Conservation (phyloP, 2,797 vertebrate genomes). For the Apogon talboti region DNA sequence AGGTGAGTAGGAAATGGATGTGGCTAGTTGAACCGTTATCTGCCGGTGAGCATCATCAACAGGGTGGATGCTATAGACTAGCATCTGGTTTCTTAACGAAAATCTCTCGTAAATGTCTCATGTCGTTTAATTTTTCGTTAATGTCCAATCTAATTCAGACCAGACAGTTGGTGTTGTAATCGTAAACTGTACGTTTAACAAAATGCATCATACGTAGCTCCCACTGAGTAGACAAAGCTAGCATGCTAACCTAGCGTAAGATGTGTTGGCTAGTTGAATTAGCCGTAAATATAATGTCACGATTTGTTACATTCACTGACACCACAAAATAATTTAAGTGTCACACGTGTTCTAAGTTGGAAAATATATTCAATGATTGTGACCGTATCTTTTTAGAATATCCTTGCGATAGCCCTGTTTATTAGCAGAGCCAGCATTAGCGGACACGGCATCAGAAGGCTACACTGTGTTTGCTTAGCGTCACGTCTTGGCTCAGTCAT, state of each 20-base stretch:
- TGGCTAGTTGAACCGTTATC: conserved; percentile 61
- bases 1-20: conserved; percentile 75
- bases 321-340: neutral
- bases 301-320: neutral
- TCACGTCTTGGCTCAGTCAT: conserved; percentile 10
- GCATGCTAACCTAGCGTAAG: conserved; percentile 31
- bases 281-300: neutral
- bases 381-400: too few relatives aligned
- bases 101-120: rapidly evolving
- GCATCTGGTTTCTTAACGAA: neutral
- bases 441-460: too few relatives aligned
- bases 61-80: conserved; percentile 45
- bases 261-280: conserved; percentile 21
- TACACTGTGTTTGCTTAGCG: neutral
- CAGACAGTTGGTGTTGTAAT: neutral
- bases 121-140: neutral
- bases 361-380: rapidly evolving
- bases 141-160: rapidly evolving
- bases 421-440: neutral
- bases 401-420: neutral
- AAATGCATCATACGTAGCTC: neutral
- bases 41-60: conserved; percentile 54
- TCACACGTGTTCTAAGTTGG: too few relatives aligned
- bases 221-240: conserved; percentile 33
- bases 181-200: neutral